phyloP scores from a whole-genome alignment of 2,797 vertebrate genomes.

The Pampus argenteus region DNA sequence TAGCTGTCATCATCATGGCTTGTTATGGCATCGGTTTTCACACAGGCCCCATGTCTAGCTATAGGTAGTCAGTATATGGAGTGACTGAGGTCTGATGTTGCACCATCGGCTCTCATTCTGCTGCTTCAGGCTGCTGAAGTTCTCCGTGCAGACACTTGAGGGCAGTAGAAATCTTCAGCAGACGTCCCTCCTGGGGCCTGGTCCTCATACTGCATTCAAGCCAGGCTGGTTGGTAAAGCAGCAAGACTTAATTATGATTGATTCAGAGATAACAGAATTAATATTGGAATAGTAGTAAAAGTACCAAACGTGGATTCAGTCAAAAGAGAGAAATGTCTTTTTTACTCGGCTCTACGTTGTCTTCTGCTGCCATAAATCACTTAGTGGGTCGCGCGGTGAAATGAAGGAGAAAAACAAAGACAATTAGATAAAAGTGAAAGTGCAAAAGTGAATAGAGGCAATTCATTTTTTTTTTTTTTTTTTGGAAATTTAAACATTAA shows the following conservation, averaged over 20 bases:
- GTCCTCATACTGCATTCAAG: constrained; percentile 61
- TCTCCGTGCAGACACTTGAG: constrained; percentile 59
- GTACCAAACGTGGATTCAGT: constrained; percentile 61
- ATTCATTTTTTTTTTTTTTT: constrained; percentile 11
- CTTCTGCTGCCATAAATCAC: constrained; percentile 50
- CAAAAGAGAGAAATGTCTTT: constrained; percentile 55
- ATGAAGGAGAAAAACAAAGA: constrained; percentile 55
- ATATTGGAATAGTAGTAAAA: constrained; percentile 75
- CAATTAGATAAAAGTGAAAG: constrained; percentile 31
- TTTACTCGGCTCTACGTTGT: constrained; percentile 47
- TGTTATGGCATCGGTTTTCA: constrained; percentile 46
- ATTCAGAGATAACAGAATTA: constrained; percentile 82
- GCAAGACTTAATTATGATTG: constrained; percentile 82
- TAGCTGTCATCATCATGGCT: too few species aligned
- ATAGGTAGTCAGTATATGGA: constrained; percentile 21
- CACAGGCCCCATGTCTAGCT: constrained; percentile 13
- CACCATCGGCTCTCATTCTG: not conserved
- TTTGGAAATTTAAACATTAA: constrained; percentile 11
- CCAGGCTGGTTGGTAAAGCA: constrained; percentile 53
- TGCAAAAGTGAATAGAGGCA: constrained; percentile 21
- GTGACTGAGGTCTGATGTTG: constrained; percentile 9
- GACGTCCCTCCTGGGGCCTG: constrained; percentile 1
- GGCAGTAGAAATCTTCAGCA: constrained; percentile 69
- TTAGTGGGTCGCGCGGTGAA: constrained; percentile 45
- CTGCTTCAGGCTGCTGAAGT: constrained; percentile 2